phyloP scores from a whole-genome alignment of 2,113 vertebrate species.

The Psilopsiagon aurifrons region DNA sequence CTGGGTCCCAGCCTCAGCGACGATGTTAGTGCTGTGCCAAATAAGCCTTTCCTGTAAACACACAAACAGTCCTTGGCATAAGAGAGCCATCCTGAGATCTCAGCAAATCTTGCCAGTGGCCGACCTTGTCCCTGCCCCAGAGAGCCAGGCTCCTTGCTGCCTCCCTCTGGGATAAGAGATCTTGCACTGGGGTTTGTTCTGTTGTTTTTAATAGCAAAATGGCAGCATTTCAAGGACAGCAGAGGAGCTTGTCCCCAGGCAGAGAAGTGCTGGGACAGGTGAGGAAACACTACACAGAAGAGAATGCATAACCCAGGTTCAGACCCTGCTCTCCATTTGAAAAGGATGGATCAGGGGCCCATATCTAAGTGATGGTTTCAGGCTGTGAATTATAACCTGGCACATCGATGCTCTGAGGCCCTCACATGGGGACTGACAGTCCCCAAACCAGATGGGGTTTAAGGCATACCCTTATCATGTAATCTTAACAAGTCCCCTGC shows the following conservation, averaged over 20 bases:
- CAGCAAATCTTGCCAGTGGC: not conserved
- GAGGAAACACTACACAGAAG: not conserved
- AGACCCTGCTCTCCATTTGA: not conserved
- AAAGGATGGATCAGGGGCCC: not conserved
- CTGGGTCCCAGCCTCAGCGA: not conserved
- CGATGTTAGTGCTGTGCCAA: conserved; percentile 5
- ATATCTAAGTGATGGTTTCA: not conserved
- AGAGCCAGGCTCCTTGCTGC: not conserved
- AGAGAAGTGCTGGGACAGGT: not conserved
- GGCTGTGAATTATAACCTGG: not conserved
- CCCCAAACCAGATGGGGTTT: not conserved
- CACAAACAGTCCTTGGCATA: conserved; percentile 66
- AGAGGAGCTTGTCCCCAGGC: not conserved
- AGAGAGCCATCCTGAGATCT: not conserved
- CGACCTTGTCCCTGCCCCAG: not conserved
- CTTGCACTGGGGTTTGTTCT: not conserved
- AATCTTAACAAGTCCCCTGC: not conserved
- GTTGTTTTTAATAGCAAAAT: not conserved
- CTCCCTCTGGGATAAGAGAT: not conserved
- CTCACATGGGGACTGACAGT: not conserved
- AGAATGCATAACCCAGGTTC: not conserved
- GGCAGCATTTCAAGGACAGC: not conserved
- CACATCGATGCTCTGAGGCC: not conserved
- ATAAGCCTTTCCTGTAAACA: conserved; percentile 58
- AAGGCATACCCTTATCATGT: not conserved